Conservation (phyloP, 2,888 invertebrate genomes). For the Pecten maximus region DNA sequence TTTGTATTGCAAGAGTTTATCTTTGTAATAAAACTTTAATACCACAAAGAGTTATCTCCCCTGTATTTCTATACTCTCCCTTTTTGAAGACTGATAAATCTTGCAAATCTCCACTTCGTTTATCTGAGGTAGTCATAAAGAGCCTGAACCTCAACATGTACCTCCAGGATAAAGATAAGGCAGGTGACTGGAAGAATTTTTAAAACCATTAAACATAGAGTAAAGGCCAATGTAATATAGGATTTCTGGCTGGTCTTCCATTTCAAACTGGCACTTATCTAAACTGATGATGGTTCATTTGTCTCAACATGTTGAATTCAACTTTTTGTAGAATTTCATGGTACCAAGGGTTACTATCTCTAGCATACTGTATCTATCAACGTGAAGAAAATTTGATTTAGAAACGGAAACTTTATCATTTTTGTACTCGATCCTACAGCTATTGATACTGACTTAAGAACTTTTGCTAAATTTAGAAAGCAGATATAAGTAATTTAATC, state of each 20-base stretch:
- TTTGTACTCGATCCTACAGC: not conserved
- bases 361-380: not conserved
- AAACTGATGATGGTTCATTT: not conserved
- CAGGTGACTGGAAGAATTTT: not conserved
- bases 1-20: not conserved
- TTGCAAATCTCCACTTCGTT: not conserved
- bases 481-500: slow-evolving; percentile 31
- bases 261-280: not conserved
- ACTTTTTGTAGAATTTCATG: not conserved
- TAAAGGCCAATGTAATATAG: not conserved
- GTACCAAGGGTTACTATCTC: not conserved
- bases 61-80: not conserved
- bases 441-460: not conserved
- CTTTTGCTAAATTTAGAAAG: not conserved
- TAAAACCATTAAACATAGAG: not conserved
- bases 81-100: slow-evolving; percentile 25
- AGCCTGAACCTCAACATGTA: not conserved
- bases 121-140: slow-evolving; percentile 6
- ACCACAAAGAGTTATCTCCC: slow-evolving; percentile 28
- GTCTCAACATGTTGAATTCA: not conserved
- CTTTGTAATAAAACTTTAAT: not conserved
- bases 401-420: not conserved
- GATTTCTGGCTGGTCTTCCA: not conserved
- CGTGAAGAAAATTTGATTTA: not conserved
- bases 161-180: not conserved